phyloP scores from a whole-genome alignment of 2,797 vertebrate species.

The Choloepus didactylus region DNA sequence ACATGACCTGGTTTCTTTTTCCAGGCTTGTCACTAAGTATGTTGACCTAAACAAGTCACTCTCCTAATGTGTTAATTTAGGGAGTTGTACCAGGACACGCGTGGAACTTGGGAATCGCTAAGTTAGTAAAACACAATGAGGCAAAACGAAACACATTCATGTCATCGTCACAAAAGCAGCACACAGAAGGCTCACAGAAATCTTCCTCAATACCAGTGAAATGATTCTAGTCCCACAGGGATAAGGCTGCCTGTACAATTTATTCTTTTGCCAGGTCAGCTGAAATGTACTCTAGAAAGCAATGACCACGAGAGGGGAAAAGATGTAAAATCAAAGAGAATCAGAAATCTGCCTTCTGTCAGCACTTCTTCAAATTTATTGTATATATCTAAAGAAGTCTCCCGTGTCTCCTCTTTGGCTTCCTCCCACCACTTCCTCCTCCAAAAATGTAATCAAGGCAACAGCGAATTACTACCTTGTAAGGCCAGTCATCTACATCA shows the following conservation, averaged over 20 bases:
- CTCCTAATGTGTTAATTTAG: not conserved
- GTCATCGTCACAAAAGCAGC: not conserved
- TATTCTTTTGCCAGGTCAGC: not conserved
- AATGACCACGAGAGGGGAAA: not conserved
- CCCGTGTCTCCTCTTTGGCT: not conserved
- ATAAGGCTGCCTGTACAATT: not conserved
- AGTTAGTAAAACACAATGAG: constrained; percentile 4
- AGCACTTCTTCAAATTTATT: constrained; percentile 28
- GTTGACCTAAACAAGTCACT: not conserved
- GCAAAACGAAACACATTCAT: not conserved
- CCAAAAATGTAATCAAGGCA: constrained; percentile 31
- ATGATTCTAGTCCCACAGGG: not conserved
- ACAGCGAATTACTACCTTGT: constrained; percentile 1
- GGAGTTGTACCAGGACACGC: not conserved
- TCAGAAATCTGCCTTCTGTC: not conserved
- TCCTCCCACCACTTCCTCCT: not conserved
- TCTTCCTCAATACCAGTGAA: not conserved
- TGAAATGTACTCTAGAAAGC: not conserved
- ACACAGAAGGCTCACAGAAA: not conserved
- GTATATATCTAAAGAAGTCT: constrained; percentile 5
- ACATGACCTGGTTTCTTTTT: not conserved
- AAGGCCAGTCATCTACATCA: constrained; percentile 58
- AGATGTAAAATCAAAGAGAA: constrained; percentile 47
- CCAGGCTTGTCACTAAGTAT: not conserved
- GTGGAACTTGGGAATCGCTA: not conserved